Evolutionary conservation across 2,888 invertebrate species (phyloP).

Genomic region (Melieria crassipennis): DNA sequence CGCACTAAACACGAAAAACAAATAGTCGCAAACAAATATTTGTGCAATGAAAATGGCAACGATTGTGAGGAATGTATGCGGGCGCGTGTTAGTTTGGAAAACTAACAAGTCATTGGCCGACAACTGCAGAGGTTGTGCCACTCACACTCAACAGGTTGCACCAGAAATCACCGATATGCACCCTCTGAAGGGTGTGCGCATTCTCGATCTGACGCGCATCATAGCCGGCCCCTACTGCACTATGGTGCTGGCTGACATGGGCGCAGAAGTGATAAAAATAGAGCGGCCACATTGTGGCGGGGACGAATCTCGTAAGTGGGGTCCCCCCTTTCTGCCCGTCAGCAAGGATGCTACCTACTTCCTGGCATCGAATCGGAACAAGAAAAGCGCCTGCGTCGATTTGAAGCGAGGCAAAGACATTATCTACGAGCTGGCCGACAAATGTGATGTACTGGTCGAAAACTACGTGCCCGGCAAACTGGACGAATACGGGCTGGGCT

Average conservation of each 20-base stretch:
- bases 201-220: conserved; percentile 85
- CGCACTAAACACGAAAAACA: too few species aligned
- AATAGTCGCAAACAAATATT: too few species aligned
- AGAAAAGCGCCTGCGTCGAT: conserved; percentile 90
- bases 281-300: conserved; percentile 85
- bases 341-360: conserved; percentile 83
- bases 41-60: conserved; percentile 5
- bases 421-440: conserved; percentile 76
- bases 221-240: conserved; percentile 95
- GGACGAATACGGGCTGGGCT: conserved; percentile 80
- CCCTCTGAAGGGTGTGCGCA: conserved; percentile 76
- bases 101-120: neutral
- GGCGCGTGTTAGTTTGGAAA: neutral
- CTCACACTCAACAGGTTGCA: neutral
- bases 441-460: conserved; percentile 90
- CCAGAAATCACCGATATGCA: conserved; percentile 58
- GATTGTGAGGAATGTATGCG: neutral
- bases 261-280: conserved; percentile 92
- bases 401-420: conserved; percentile 78
- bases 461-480: conserved; percentile 95
- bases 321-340: conserved; percentile 83
- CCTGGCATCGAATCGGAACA: conserved; percentile 90
- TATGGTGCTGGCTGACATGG: conserved; percentile 92
- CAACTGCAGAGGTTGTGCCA: conserved; percentile 20
- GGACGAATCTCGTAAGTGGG: conserved; percentile 93